Base-by-base conservation (phyloP, 1,140 invertebrate species). In the Drosophila kikkawai region DNA sequence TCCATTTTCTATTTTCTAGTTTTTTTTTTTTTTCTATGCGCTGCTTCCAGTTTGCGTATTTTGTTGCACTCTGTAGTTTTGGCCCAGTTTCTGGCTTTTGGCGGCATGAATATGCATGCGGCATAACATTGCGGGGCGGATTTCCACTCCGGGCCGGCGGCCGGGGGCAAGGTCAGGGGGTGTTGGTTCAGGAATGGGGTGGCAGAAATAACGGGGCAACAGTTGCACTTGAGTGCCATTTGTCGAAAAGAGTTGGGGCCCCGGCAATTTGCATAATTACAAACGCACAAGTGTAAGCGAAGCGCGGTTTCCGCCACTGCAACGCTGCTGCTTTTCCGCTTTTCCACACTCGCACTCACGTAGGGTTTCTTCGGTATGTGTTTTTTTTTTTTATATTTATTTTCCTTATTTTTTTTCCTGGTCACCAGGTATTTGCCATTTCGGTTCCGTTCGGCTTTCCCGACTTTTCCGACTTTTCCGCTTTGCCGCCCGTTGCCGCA, bases 51-150 rank as follows among this genome's bases (percentile, higher is more conserved):
- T 44, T 68, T 37, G 36, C 19, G 51, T 55, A 42, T 66, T 70
- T 29, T 58, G 69, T 59, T 59, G 67, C 69, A 71, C 53, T 56
- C 36, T 56, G 36, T 71, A 73, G 67, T 71, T 73, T 51, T 73
- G 70, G 68, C 70, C 70, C 70, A 73, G 70, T 73, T 73, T 73
- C 69, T 73, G 67, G 51, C 53, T 48, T 71, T 73, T 71, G 76
- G 68, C 78, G 80, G 85, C 85, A 90, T 88, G 85, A 90, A 90
- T 90, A 84, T 88, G 78, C 84, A 84, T 79, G 81, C 82, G 79
- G 82, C 82, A 79, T 85, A 65, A 67, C 64, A 50, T 45, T 57
- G 53, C 32, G 26, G 34, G 42, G 41, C 53, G 57, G 60, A 56
- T 9, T 56, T 63, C 17, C 37, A 48, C 26, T 48, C 15, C n/a